Base-by-base conservation (phyloP, 2,797 vertebrate species). In the Microcaecilia unicolor region DNA sequence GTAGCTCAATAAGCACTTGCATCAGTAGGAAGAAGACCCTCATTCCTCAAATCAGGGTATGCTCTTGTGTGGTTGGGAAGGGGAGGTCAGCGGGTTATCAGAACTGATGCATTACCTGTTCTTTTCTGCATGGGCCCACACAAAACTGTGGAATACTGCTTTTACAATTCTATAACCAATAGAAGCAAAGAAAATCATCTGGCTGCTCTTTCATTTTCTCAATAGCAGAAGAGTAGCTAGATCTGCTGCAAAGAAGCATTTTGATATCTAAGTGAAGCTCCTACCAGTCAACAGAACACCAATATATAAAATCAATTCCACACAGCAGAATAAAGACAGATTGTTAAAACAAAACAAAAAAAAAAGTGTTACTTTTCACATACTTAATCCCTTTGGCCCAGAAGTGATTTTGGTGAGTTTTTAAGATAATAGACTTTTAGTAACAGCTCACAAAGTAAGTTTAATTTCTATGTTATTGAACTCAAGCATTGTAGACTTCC, bases 1-100 rank as follows among this genome's bases (percentile, higher is more conserved):
- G 56, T 45, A 39, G 39, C 44, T 54, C 39, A 1, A 48, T 63
- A 62, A 57, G 43, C 49, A 36, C 49, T 23, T 41, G 52, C 54
- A 59, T 68, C 64, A 72, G 71, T 70, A 72, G 72, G 66, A 67
- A 1, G 32, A 44, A 56, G 60, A 60, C 56, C n/a, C n/a, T 58
- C 57, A 43, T 50, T 63, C 54, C 55, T 24, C 18, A 32, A 44
- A 72, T 51, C 62, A 47, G 41, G n/a, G n/a, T n/a, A n/a, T n/a
- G n/a, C n/a, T n/a, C n/a, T n/a, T n/a, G n/a, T n/a, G n/a, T n/a
- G n/a, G n/a, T n/a, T n/a, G n/a, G n/a, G n/a, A n/a, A n/a, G n/a
- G n/a, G n/a, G n/a, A n/a, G n/a, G 43, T 51, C 37, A 43, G 44
- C 28, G 22, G 22, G 29, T 60, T 44, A 34, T 37, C 14, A 3